Conservation (phyloP, 2,888 invertebrate species). For the Julus scandinavius region DNA sequence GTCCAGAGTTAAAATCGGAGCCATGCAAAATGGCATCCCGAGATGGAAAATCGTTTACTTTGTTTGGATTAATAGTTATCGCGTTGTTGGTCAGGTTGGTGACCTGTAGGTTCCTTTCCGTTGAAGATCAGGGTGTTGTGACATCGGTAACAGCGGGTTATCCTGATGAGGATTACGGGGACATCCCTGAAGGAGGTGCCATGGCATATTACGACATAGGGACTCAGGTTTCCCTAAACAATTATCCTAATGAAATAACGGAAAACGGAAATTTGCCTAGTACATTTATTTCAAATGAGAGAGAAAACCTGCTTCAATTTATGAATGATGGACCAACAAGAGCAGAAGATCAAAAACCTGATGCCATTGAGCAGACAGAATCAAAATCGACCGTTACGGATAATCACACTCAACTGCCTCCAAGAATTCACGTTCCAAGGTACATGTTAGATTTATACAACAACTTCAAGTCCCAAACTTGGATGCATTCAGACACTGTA, state of each 20-base stretch:
- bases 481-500: constrained; percentile 50
- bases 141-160: not conserved
- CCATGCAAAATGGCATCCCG: constrained; percentile 28
- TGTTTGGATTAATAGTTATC: constrained; percentile 17
- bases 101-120: constrained; percentile 19
- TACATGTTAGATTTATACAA: constrained; percentile 57
- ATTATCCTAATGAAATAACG: not conserved
- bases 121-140: not conserved
- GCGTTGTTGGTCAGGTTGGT: constrained; percentile 32
- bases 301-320: not conserved
- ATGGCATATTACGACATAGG: not conserved
- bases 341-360: not conserved
- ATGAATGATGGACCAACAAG: not conserved
- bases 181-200: not conserved
- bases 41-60: not conserved
- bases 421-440: constrained; percentile 55
- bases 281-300: not conserved
- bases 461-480: constrained; percentile 36
- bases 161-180: not conserved
- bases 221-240: not conserved
- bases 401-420: not conserved
- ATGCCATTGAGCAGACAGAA: not conserved
- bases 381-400: not conserved
- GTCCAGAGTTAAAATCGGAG: not conserved
- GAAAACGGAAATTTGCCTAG: not conserved